Percentiles rank a stretch among this genome's conserved stretches.
Conservation (phyloP, 1,140 invertebrate species). For the Hycleus phaleratus region DNA sequence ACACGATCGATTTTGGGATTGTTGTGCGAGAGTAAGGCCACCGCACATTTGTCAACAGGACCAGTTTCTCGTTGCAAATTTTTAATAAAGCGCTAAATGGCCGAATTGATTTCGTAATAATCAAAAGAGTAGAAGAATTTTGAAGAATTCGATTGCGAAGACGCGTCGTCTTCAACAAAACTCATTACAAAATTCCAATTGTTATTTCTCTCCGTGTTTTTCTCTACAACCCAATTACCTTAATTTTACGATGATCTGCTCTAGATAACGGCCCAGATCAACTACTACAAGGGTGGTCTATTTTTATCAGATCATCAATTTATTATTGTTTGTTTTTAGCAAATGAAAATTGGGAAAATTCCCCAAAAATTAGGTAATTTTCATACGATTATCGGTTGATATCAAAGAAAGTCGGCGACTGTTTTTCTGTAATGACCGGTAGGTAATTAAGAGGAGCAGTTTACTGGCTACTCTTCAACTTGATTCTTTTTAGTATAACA, state of each 20-base stretch:
- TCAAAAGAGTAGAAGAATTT: too few species aligned
- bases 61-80: too few species aligned
- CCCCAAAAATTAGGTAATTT: not conserved
- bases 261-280: conserved; percentile 7
- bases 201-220: too few species aligned
- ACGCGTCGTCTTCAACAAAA: too few species aligned
- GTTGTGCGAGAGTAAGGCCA: too few species aligned
- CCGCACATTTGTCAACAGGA: too few species aligned
- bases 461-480: conserved; percentile 12
- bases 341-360: not conserved
- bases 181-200: too few species aligned
- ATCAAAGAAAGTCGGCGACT: conserved; percentile 22
- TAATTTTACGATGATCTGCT: conserved; percentile 11
- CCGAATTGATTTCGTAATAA: too few species aligned
- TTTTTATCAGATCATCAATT: not conserved
- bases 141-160: too few species aligned
- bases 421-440: conserved; percentile 16
- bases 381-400: conserved; percentile 13
- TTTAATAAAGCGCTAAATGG: too few species aligned
- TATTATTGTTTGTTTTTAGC: not conserved
- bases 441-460: conserved; percentile 25
- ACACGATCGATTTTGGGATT: too few species aligned
- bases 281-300: not conserved
- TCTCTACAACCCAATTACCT: conserved; percentile 6
- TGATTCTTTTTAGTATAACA: not conserved